Base-by-base conservation (phyloP, 2,888 invertebrate genomes). In the Luffia ferchaultella region DNA sequence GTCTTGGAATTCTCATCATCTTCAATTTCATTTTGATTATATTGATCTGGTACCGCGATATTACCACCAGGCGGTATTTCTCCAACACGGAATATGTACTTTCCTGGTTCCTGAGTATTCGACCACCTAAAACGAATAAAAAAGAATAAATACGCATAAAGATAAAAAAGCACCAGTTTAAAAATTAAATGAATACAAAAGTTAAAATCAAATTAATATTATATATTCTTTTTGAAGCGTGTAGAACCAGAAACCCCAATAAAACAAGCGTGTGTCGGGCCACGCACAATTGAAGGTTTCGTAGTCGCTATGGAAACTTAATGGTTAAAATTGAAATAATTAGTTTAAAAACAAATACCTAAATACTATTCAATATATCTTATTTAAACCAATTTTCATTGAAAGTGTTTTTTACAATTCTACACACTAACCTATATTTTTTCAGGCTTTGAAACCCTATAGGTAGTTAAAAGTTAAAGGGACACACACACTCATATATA, bases 1-100 rank as follows among this genome's bases (percentile, higher is more conserved):
- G 85, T 86, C 42, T 76, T 74, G 1, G 82, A 70, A 53, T 85
- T 85, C 49, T 75, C 76, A 55, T 83, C 83, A 1, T 76, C 64
- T 58, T 85, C 77, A 1, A 67, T 62, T 55, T 80, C 78, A 50
- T 63, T 64, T 62, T 78, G 74, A 53, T 80, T 73, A 57, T 80
- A 84, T 50, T 74, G 77, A 61, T 93, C 91, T 1, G 96, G 94
- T 40, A 86, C 76, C 51, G 86, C 84, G 0, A 95, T 77, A 57
- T 92, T 90, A 49, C 83, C 85, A 0, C 85, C 86, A 7, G 78
- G 73, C 2, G 82, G 76, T 41, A 91, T 78, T 41, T 87, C 85
- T n/a, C 96, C 96, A 20, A 97, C 87, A 51, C 91, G 90, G 76
- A 90, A 98, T 20, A 97, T 78, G 88, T 95, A 98, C 54, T 93